Evolutionary conservation across 2,113 vertebrate species (phyloP), one percentile per base, ranked within the genome.

Genomic region (Tetrao urogallus): DNA sequence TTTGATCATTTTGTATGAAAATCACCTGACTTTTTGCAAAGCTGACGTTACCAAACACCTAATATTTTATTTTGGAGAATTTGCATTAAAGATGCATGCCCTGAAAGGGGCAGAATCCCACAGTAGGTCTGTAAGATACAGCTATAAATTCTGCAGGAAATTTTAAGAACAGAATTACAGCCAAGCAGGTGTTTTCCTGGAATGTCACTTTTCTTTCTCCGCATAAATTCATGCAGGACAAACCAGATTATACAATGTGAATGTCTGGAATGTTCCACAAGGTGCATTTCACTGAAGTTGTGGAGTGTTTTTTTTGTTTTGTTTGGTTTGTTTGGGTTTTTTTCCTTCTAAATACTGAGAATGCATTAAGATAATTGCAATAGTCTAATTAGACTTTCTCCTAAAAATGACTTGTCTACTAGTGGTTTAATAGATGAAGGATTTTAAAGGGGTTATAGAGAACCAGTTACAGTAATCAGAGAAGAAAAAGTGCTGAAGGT

Each of bases 401-500:
- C 96, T 97, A 93, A 97, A 97, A 97, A 95, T 94, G 88, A 70
- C 81, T 94, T 96, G 74, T 96, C 93, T 97, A 86, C 43, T 88
- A 93, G 74, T 86, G 73, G 77, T 93, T 97, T 96, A 97, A 96
- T 91, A 97, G 92, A 94, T 96, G 82, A 96, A 96, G 48, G 79
- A 91, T 97, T 97, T 97, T 97, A 94, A 96, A 96, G 82, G 78
- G 69, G 38, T 88, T 96, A 86, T 78, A 94, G 90, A 92, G 85
- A 97, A 93, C 89, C 91, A 94, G 94, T 97, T 97, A 92, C 80
- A 94, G 94, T 97, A 97, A 96, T 97, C 96, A 94, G 92, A 95
- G 93, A 96, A 94, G 94, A 96, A 97, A 98, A 98, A 96, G 85
- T 96, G 93, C 94, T 97, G 92, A 98, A 98, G 93, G 86, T 97